phyloP scores from a whole-genome alignment of 2,113 vertebrate species.

The Ursus arctos region DNA sequence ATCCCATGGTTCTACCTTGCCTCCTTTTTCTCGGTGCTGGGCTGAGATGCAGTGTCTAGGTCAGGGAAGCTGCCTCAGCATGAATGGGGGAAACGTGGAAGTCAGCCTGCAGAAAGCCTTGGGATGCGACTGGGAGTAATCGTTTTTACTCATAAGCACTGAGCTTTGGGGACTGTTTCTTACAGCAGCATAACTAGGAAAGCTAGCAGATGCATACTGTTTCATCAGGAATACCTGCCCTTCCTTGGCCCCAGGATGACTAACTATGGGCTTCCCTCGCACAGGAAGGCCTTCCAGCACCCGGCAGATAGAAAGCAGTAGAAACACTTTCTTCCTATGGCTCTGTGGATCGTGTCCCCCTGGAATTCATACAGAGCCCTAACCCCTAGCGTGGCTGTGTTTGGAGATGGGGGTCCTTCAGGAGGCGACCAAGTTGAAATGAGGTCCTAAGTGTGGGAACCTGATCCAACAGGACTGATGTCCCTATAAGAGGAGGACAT shows the following conservation, averaged over 20 bases:
- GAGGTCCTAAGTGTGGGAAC: not conserved
- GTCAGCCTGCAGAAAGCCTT: not conserved
- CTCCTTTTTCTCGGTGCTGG: not conserved
- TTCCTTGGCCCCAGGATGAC: not conserved
- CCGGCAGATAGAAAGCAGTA: not conserved
- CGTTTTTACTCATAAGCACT: not conserved
- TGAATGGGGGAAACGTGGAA: not conserved
- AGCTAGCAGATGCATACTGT: not conserved
- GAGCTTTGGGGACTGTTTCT: not conserved
- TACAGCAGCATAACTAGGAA: not conserved
- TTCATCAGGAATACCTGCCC: no score
- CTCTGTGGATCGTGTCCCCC: not conserved
- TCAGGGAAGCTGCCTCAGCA: not conserved
- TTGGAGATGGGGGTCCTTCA: not conserved
- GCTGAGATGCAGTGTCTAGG: not conserved
- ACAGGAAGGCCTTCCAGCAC: accelerated
- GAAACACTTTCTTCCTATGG: not conserved
- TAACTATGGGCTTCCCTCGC: no score
- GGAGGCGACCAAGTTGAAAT: not conserved
- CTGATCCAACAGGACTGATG: no score
- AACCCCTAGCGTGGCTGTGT: no score
- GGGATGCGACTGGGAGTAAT: not conserved
- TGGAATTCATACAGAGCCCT: not conserved
- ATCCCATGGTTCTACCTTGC: not conserved
- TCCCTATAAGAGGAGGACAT: not conserved